Percentiles rank a stretch among this genome's conserved stretches.
These are phyloP conservation scores for Megaceryle maxima DNA, from an alignment of 2,113 vertebrate species.

Conservation along the genomic window DNA sequence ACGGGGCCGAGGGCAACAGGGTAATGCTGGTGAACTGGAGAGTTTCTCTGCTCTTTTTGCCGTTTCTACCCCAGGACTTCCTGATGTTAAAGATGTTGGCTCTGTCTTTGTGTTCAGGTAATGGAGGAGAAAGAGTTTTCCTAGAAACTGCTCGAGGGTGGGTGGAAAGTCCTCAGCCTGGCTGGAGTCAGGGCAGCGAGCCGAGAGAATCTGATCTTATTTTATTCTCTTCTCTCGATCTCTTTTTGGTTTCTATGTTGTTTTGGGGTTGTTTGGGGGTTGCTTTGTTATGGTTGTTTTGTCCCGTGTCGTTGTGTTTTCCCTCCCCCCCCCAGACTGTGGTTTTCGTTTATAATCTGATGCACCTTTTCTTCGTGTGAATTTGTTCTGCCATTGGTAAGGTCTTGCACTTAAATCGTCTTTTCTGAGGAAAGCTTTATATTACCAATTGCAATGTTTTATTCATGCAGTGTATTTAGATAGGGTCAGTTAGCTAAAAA, in stretches of 20 bases:
- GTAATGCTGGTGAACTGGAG: accelerated
- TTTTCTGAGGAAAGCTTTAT: neutral
- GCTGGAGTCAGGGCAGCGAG: accelerated
- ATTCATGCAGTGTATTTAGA: neutral
- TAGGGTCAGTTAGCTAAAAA: neutral
- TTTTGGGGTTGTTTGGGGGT: neutral
- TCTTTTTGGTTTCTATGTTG: no score
- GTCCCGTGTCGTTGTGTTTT: no score
- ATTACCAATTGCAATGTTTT: accelerated
- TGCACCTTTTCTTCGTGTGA: neutral
- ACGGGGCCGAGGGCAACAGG: accelerated
- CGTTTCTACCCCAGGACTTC: accelerated
- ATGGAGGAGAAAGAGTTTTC: accelerated
- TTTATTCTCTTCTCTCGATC: neutral
- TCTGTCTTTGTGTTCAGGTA: neutral
- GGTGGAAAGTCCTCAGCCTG: accelerated
- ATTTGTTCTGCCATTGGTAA: neutral
- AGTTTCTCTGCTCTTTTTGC: accelerated
- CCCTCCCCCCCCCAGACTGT: accelerated
- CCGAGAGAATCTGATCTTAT: accelerated
- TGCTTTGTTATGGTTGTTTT: neutral
- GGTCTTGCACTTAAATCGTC: neutral
- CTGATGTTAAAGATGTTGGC: accelerated
- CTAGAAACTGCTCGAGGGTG: accelerated
- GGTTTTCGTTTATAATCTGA: neutral